Evolutionary conservation across 1,140 invertebrate genomes (phyloP).

Genomic region (Drosophila cardini): DNA sequence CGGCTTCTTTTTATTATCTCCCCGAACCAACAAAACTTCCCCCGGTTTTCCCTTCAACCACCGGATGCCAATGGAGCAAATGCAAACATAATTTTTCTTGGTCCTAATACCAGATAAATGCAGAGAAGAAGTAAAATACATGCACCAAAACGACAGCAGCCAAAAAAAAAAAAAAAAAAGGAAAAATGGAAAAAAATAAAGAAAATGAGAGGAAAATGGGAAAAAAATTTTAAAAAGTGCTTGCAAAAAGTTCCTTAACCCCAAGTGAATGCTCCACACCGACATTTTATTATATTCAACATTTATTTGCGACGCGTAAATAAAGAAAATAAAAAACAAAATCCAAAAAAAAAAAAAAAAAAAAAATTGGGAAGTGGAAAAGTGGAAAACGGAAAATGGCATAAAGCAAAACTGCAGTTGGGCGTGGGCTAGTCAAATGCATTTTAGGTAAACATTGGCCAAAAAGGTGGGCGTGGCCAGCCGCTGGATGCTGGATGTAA

Average conservation of each 20-base stretch:
- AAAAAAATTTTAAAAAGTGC: conserved; percentile 25
- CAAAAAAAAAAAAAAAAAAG: conserved; percentile 24
- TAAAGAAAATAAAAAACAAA: conserved; percentile 42
- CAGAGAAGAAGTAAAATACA: conserved; percentile 64
- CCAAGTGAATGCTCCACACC: conserved; percentile 31
- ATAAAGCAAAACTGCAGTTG: conserved; percentile 69
- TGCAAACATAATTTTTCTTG: conserved; percentile 76
- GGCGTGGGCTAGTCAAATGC: conserved; percentile 54
- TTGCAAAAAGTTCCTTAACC: conserved; percentile 70
- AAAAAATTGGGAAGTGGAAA: background rate
- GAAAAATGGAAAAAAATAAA: conserved; percentile 6
- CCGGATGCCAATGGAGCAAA: conserved; percentile 34
- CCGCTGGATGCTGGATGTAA: conserved; percentile 67
- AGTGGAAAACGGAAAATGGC: conserved; percentile 63
- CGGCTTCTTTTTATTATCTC: conserved; percentile 61
- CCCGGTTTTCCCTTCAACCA: background rate
- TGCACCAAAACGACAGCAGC: conserved; percentile 36
- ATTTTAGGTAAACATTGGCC: conserved; percentile 74
- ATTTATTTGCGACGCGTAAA: conserved; percentile 80
- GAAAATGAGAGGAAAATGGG: conserved; percentile 13
- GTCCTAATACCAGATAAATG: conserved; percentile 74
- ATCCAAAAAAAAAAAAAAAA: conserved; percentile 27
- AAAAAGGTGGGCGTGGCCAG: conserved; percentile 24
- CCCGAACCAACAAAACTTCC: conserved; percentile 22
- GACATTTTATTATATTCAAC: conserved; percentile 72